Evolutionary conservation across 2,113 vertebrate species (phyloP).

Genomic region (Hemibagrus wyckioides): DNA sequence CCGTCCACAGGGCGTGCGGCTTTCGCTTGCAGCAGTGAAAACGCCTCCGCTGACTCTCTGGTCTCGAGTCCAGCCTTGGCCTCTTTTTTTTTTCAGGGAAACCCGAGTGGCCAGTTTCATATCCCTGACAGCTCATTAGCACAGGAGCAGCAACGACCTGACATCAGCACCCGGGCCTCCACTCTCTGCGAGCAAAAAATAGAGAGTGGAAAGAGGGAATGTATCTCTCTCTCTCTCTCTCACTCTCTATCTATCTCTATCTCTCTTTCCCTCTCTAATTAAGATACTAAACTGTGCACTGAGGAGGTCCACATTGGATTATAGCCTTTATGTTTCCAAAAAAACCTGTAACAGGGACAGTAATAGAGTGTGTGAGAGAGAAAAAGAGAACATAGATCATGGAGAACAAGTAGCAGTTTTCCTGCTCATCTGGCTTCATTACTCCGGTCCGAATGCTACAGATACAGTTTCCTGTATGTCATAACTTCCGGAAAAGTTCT

Average conservation of each 20-base stretch:
- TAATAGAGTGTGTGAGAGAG: slow-evolving; percentile 40
- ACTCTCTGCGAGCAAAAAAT: slow-evolving; percentile 54
- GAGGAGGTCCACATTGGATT: slow-evolving; percentile 52
- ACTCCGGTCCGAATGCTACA: neutral
- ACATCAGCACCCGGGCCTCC: slow-evolving; percentile 61
- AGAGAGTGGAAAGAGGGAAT: slow-evolving; percentile 51
- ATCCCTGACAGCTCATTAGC: slow-evolving; percentile 80
- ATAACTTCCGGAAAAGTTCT: neutral
- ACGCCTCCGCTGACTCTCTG: slow-evolving; percentile 53
- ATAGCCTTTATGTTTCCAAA: slow-evolving; percentile 47
- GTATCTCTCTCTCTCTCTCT: slow-evolving; percentile 54
- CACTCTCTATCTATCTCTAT: slow-evolving; percentile 60
- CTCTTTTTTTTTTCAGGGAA: slow-evolving; percentile 56
- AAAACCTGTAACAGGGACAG: slow-evolving; percentile 29
- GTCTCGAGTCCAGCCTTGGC: slow-evolving; percentile 67
- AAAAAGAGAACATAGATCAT: slow-evolving; percentile 23
- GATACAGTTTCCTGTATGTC: neutral
- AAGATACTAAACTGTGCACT: slow-evolving; percentile 62
- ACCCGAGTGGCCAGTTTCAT: slow-evolving; percentile 70
- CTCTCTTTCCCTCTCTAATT: slow-evolving; percentile 64
- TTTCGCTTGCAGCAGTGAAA: slow-evolving; percentile 63
- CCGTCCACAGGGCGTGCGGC: slow-evolving; percentile 65
- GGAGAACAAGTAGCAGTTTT: slow-evolving; percentile 23
- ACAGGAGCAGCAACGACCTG: slow-evolving; percentile 73
- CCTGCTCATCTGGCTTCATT: slow-evolving; percentile 35